Evolutionary conservation across 1,140 invertebrate species (phyloP).

Genomic region (Drosophila seguyi): DNA sequence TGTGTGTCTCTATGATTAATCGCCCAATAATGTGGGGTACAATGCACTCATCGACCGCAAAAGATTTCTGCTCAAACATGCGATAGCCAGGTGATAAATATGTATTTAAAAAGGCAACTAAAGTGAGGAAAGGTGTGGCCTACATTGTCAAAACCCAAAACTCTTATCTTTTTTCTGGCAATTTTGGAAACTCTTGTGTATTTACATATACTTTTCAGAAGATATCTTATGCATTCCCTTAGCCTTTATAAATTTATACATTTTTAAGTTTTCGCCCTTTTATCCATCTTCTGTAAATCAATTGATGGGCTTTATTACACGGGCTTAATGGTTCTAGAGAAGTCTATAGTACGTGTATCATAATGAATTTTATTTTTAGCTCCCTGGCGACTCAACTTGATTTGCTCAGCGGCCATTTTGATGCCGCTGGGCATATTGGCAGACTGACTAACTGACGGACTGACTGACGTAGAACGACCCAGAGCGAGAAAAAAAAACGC

Average conservation of each 20-base stretch:
- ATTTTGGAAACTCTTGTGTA: too few species aligned
- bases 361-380: slow-evolving; percentile 48
- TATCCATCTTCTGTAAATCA: neutral
- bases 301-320: neutral
- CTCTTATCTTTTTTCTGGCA: neutral
- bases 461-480: slow-evolving; percentile 22
- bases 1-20: slow-evolving; percentile 41
- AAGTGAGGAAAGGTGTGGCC: neutral
- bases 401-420: slow-evolving; percentile 69
- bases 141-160: neutral
- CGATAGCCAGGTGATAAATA: slow-evolving; percentile 3
- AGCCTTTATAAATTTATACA: neutral
- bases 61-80: neutral
- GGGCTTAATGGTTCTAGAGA: neutral
- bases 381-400: slow-evolving; percentile 39
- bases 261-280: neutral
- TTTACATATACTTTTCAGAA: too few species aligned
- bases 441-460: slow-evolving; percentile 25
- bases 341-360: slow-evolving; percentile 27
- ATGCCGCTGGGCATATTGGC: slow-evolving; percentile 52
- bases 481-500: slow-evolving; percentile 21
- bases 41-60: slow-evolving; percentile 24
- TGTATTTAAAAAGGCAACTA: slow-evolving; percentile 8
- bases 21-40: slow-evolving; percentile 21
- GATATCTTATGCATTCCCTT: neutral